Evolutionary conservation across 2,888 invertebrate species (phyloP), one percentile per base, ranked within the genome.

Genomic region (Beris morrisii): DNA sequence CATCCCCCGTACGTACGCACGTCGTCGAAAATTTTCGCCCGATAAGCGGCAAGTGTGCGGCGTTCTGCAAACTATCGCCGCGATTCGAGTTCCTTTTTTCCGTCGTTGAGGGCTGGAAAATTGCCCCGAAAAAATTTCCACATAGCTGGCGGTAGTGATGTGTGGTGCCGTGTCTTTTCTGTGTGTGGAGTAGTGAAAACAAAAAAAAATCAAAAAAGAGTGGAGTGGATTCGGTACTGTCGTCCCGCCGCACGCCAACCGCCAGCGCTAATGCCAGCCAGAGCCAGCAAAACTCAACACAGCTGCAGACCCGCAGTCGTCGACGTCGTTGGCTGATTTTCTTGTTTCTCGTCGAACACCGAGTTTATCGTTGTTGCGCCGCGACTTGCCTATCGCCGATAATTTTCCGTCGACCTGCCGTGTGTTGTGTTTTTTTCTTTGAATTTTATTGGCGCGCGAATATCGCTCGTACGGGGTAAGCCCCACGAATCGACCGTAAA

Each of bases 161-260:
- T 38, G 38, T 22, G 9, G 38, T 38, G 22, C 22, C 22, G 22
- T 22, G 22, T 22, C 22, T 22, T 3, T 22, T 22, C 38, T 38
- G 38, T 38, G 38, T 38, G 38, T 38, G 38, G 2, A 38, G 5
- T 38, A 7, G 38, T 38, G 38, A 22, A 22, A 22, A 22, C 22
- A 22, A 22, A n/a, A n/a, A n/a, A n/a, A n/a, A 22, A 22, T 22
- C 22, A 22, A 22, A 22, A 22, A 83, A 84, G 84, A 83, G 84
- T 84, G 84, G 84, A 84, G 84, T 84, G 83, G 83, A 83, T 83
- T 84, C 83, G 83, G 22, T 22, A 22, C 22, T 22, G 83, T 83
- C 84, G 84, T 83, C 84, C 83, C 84, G 22, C 22, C 22, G 22
- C 22, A 22, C 22, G 22, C 22, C 22, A 22, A 22, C 22, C 22